Conservation (phyloP, 2,113 vertebrate genomes). For the Triplophysa rosa region DNA sequence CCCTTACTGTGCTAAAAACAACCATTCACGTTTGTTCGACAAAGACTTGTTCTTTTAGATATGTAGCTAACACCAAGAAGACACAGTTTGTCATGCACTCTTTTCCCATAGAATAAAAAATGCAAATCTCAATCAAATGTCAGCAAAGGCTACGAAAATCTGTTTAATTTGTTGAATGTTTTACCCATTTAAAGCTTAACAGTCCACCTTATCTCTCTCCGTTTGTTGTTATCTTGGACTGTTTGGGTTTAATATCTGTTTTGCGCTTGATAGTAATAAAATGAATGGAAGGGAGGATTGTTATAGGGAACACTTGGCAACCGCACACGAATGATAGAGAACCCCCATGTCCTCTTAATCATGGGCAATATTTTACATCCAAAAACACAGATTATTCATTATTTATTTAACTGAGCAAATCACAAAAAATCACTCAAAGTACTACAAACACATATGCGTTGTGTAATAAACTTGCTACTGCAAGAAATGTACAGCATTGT, state of each 20-base stretch:
- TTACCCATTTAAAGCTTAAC: not conserved
- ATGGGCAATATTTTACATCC: constrained; percentile 46
- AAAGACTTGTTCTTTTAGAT: too few relatives aligned
- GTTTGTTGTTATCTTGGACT: not conserved
- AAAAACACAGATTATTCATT: constrained; percentile 23
- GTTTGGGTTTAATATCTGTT: constrained; percentile 46
- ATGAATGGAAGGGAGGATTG: constrained; percentile 62
- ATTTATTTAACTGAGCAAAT: constrained; percentile 2
- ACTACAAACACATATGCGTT: not conserved
- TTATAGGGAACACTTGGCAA: constrained; percentile 69
- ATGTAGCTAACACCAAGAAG: too few relatives aligned
- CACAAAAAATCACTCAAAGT: not conserved
- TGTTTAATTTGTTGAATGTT: not conserved
- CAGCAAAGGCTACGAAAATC: too few relatives aligned
- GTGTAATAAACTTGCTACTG: not conserved
- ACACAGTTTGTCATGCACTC: too few relatives aligned
- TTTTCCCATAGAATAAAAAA: too few relatives aligned
- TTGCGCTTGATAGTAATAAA: constrained; percentile 25
- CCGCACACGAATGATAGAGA: constrained; percentile 40
- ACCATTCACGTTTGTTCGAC: too few relatives aligned
- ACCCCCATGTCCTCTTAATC: constrained; percentile 50
- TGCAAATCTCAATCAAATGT: too few relatives aligned
- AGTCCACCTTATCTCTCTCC: not conserved
- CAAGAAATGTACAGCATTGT: not conserved
- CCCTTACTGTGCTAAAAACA: too few relatives aligned